A percentile compares a stretch with the other conserved stretches of the same genome.
Conservation (phyloP, 2,113 vertebrate genomes). For the Arizona elegans region DNA sequence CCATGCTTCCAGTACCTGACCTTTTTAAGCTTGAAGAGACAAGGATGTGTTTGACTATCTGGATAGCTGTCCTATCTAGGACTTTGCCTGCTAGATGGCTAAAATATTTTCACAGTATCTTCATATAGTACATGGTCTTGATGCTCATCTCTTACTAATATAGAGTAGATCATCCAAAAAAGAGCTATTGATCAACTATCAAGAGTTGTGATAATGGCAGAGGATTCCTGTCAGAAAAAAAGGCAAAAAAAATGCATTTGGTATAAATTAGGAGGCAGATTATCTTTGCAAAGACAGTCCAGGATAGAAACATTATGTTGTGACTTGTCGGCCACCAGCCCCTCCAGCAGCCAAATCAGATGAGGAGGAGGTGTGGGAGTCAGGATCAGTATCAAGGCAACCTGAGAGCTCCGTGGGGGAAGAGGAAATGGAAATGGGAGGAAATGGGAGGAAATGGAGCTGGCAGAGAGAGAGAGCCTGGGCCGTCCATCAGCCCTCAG, state of each 20-base stretch:
- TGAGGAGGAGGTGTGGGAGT: too few relatives aligned
- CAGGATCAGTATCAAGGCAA: too few relatives aligned
- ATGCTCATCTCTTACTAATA: not conserved
- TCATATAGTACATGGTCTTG: not conserved
- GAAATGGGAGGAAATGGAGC: too few relatives aligned
- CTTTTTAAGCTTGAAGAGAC: not conserved
- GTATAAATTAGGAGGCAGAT: not conserved
- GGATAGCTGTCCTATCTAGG: not conserved
- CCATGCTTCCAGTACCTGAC: not conserved
- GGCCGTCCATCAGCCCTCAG: too few relatives aligned
- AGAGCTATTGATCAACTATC: not conserved
- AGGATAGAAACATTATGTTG: not conserved
- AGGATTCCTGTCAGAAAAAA: not conserved
- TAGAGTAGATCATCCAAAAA: not conserved
- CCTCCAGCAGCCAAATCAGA: too few relatives aligned
- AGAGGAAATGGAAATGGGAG: too few relatives aligned
- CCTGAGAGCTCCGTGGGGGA: accelerated
- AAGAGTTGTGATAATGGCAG: not conserved
- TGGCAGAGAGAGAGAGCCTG: too few relatives aligned
- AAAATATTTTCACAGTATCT: not conserved
- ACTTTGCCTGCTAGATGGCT: not conserved
- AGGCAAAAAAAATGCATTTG: not conserved
- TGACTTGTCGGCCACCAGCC: too few relatives aligned
- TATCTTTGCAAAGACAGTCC: not conserved
- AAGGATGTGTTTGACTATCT: not conserved